A percentile compares a stretch with the other conserved stretches of the same genome.
Conservation (phyloP, 1,140 invertebrate genomes). For the Achatina immaculata region DNA sequence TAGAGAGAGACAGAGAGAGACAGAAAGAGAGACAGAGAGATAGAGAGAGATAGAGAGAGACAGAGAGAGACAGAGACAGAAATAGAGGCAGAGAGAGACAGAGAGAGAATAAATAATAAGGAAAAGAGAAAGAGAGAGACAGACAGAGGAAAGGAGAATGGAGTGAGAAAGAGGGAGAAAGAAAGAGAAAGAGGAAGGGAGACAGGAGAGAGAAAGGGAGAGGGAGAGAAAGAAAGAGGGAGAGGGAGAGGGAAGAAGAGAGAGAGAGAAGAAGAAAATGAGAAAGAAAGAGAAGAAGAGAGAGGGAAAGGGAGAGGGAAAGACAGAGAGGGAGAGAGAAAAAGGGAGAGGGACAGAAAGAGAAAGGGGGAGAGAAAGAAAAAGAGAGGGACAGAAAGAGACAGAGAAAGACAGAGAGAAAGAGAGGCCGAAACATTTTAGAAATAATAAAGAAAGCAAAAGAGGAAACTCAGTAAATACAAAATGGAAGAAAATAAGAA, state of each 20-base stretch:
- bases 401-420: background rate
- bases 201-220: background rate
- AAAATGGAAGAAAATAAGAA: background rate
- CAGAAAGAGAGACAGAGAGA: no score
- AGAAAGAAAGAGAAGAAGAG: background rate
- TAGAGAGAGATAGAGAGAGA: no score
- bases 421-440: background rate
- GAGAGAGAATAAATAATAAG: no score
- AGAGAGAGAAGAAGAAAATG: background rate
- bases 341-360: background rate
- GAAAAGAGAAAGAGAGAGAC: no score
- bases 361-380: background rate
- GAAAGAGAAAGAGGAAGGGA: background rate
- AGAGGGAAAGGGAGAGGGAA: background rate
- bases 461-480: background rate
- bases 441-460: background rate
- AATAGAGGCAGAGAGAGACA: no score
- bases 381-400: background rate
- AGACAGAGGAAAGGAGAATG: background rate
- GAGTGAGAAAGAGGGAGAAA: background rate
- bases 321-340: background rate
- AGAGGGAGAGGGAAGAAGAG: background rate
- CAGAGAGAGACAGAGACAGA: no score
- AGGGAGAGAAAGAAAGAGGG: background rate
- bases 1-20: no score